phyloP scores from a whole-genome alignment of 2,113 vertebrate genomes.

The Canis aureus region DNA sequence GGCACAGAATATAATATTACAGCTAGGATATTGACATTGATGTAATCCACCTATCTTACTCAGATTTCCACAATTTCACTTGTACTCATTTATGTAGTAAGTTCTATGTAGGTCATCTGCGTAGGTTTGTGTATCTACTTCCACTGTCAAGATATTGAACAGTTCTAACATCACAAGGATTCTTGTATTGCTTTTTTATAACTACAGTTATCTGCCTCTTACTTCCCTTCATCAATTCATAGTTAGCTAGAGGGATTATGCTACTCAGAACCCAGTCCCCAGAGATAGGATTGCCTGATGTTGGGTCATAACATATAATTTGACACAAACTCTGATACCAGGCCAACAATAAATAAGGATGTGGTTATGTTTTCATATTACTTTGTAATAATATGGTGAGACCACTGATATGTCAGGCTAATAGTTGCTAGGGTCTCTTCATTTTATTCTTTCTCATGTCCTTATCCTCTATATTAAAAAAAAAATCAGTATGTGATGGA shows the following conservation, averaged over 20 bases:
- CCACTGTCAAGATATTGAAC: not conserved
- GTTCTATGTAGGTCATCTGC: not conserved
- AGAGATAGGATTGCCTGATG: not conserved
- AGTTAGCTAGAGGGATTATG: slow-evolving; percentile 58
- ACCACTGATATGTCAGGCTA: not conserved
- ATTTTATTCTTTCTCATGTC: slow-evolving; percentile 47
- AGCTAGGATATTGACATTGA: not conserved
- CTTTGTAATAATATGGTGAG: slow-evolving; percentile 23
- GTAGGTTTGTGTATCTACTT: not conserved
- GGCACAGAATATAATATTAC: not conserved
- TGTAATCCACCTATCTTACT: not conserved
- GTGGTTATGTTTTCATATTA: slow-evolving; percentile 8
- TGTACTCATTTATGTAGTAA: not conserved
- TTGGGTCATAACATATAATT: not conserved
- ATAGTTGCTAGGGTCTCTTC: not conserved
- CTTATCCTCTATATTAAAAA: slow-evolving; percentile 9
- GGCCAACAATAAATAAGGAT: not conserved
- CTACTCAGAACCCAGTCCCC: slow-evolving; percentile 6
- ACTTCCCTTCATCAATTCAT: not conserved
- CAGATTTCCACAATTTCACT: not conserved
- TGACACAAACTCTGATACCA: not conserved
- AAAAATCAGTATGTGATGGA: not conserved
- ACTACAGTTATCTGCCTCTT: not conserved
- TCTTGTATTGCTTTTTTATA: not conserved
- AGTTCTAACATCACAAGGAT: not conserved